Evolutionary conservation across 2,797 vertebrate genomes (phyloP).

Genomic region (Thalassophryne amazonica): DNA sequence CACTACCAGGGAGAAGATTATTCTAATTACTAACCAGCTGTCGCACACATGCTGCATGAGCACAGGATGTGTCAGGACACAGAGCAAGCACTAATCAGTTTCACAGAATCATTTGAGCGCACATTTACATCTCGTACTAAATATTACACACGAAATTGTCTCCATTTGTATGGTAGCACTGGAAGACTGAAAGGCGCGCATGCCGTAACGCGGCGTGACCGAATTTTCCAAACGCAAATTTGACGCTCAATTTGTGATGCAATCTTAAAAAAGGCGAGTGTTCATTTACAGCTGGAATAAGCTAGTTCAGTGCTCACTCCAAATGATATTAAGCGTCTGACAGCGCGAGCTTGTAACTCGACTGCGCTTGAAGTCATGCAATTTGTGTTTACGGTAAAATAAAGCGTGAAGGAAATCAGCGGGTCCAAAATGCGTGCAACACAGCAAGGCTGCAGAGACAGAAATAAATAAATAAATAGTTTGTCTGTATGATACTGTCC

Average conservation of each 20-base stretch:
- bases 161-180: conserved; percentile 69
- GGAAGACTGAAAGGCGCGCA: conserved; percentile 59
- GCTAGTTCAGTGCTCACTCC: conserved; percentile 41
- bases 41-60: conserved; percentile 67
- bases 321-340: conserved; percentile 28
- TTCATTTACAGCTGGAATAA: conserved; percentile 45
- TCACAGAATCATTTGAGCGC: conserved; percentile 66
- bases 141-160: conserved; percentile 69
- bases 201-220: conserved; percentile 40
- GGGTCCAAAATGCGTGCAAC: conserved; percentile 24
- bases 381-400: conserved; percentile 28
- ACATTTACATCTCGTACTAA: conserved; percentile 62
- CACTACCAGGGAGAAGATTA: conserved; percentile 80
- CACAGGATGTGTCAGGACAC: conserved; percentile 70
- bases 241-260: conserved; percentile 61
- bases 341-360: conserved; percentile 13
- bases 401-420: conserved; percentile 1
- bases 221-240: conserved; percentile 55
- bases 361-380: conserved; percentile 3
- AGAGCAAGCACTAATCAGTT: conserved; percentile 69
- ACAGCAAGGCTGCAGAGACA: conserved; percentile 25
- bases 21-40: conserved; percentile 80
- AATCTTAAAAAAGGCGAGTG: conserved; percentile 38
- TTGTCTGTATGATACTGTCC: conserved; percentile 44
- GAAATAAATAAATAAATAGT: conserved; percentile 26